phyloP scores from a whole-genome alignment of 1,140 invertebrate species.

The Drosophila sturtevanti region DNA sequence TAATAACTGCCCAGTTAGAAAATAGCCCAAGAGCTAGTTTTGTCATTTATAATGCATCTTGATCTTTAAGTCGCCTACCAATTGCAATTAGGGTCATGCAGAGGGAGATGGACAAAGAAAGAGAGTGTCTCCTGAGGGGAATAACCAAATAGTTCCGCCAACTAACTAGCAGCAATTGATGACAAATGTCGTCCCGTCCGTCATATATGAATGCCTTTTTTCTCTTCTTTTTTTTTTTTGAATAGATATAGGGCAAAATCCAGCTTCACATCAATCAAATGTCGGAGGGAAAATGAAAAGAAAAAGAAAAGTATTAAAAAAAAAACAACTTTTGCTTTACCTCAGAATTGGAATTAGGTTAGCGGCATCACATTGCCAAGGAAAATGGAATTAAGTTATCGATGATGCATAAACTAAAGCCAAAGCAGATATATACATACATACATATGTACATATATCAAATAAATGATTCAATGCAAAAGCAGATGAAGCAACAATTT shows the following conservation, averaged over 20 bases:
- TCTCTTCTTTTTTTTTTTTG: slow-evolving; percentile 39
- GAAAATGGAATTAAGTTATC: slow-evolving; percentile 60
- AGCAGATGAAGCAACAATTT: too few species aligned
- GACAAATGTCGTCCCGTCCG: slow-evolving; percentile 39
- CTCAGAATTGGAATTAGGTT: slow-evolving; percentile 58
- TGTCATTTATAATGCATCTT: background rate
- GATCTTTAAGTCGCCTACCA: background rate
- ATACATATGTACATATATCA: background rate
- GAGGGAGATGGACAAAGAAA: background rate
- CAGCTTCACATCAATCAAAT: slow-evolving; percentile 13
- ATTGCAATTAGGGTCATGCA: background rate
- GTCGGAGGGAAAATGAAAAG: slow-evolving; percentile 10
- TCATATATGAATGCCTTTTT: slow-evolving; percentile 34
- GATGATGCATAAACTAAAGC: slow-evolving; percentile 52
- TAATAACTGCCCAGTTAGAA: background rate
- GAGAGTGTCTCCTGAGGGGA: background rate
- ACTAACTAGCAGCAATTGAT: slow-evolving; percentile 34
- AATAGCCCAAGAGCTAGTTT: background rate
- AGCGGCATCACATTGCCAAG: slow-evolving; percentile 69
- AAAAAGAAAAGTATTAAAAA: background rate
- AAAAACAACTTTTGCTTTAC: slow-evolving; percentile 36
- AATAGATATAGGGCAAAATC: slow-evolving; percentile 6
- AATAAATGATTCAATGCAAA: background rate
- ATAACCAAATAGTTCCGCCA: slow-evolving; percentile 40
- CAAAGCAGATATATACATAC: slow-evolving; percentile 35